These are phyloP conservation scores for Periplaneta americana DNA, from an alignment of 1,140 invertebrate genomes.

Conservation along the genomic window DNA sequence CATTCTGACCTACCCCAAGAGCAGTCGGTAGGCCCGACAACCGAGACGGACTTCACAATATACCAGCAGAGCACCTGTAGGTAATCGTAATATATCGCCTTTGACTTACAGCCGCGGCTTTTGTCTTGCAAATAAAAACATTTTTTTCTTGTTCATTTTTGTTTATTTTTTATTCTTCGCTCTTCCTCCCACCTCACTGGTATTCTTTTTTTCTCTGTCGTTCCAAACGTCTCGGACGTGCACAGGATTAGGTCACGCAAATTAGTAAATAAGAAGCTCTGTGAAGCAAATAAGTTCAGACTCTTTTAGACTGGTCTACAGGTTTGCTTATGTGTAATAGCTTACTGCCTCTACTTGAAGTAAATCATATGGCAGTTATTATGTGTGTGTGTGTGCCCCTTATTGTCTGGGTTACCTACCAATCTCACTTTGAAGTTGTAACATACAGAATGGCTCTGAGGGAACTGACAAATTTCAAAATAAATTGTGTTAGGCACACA, in stretches of 20 bases:
- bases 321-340: not conserved
- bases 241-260: not conserved
- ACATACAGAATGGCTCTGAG: not conserved
- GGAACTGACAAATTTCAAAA: not conserved
- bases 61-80: not conserved
- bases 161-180: not conserved
- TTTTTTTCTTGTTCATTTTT: not conserved
- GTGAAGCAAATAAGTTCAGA: not conserved
- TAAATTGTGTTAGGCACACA: not conserved
- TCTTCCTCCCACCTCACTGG: no score
- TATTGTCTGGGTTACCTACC: not conserved
- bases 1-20: not conserved
- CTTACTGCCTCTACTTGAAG: not conserved
- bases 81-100: no score
- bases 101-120: not conserved
- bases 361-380: not conserved
- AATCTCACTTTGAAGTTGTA: not conserved
- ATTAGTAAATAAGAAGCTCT: not conserved
- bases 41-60: not conserved
- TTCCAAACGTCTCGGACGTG: not conserved
- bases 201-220: not conserved
- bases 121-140: not conserved
- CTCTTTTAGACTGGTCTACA: not conserved
- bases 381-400: not conserved
- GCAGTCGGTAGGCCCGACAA: not conserved